Conservation (phyloP, 2,113 vertebrate species). For the Scomber scombrus region DNA sequence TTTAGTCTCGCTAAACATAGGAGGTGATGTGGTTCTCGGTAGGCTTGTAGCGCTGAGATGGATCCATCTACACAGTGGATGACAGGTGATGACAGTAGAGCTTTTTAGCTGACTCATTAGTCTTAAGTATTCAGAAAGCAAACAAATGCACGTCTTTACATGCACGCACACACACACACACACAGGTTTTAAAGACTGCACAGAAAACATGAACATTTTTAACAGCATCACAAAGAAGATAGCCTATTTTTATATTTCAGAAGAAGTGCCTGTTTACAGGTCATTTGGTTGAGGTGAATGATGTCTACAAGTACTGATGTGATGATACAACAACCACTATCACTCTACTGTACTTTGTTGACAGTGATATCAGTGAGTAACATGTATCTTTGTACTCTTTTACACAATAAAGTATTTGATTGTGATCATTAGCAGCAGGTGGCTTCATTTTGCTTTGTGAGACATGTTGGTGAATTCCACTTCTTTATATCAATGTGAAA, state of each 20-base stretch:
- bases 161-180: neutral
- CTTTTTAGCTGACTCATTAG: neutral
- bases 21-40: neutral
- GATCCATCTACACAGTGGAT: neutral
- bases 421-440: neutral
- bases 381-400: slow-evolving; percentile 48
- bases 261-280: slow-evolving; percentile 50
- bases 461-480: too few species aligned
- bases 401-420: slow-evolving; percentile 52
- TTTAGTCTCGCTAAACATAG: neutral
- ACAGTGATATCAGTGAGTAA: neutral
- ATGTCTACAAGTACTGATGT: neutral
- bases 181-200: slow-evolving; percentile 4
- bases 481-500: too few species aligned
- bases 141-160: too few species aligned
- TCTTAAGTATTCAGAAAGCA: neutral
- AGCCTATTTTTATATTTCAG: slow-evolving; percentile 57
- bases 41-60: slow-evolving; percentile 15
- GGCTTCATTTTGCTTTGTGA: neutral
- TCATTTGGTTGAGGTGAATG: neutral
- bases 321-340: neutral
- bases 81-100: neutral
- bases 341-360: neutral
- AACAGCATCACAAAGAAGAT: neutral
- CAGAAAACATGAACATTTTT: neutral